Percentiles rank a stretch among this genome's conserved stretches.
These are phyloP conservation scores for Branchinecta sandiegonensis DNA, from an alignment of 2,888 invertebrate species.

Conservation along the genomic window DNA sequence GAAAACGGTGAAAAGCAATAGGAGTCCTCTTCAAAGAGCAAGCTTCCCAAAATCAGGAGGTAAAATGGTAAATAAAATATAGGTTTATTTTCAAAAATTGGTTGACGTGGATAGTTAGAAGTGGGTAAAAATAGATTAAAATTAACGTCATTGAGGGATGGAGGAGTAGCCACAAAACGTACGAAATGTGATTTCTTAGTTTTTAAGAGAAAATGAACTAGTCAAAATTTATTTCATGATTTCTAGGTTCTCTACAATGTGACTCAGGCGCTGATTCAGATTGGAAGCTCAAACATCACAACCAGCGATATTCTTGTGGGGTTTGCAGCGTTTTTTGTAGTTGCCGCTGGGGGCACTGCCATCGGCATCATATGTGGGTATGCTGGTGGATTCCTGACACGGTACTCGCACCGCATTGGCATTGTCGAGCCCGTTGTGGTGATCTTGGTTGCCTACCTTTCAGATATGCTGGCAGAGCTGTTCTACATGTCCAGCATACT, in stretches of 20 bases:
- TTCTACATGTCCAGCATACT: constrained; percentile 12
- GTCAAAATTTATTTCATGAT: background rate
- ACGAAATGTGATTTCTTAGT: too few species aligned
- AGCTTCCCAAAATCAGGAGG: too few species aligned
- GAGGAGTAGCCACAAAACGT: too few species aligned
- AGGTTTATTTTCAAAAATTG: too few species aligned
- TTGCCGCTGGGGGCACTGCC: constrained; percentile 35
- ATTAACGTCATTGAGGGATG: too few species aligned
- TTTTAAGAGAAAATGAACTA: too few species aligned
- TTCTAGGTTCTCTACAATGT: background rate
- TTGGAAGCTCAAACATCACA: background rate
- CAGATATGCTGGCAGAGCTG: constrained; percentile 3
- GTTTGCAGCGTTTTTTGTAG: constrained; percentile 37
- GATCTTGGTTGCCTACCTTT: constrained; percentile 29
- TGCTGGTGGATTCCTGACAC: constrained; percentile 36
- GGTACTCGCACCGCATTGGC: constrained; percentile 39
- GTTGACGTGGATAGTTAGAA: too few species aligned
- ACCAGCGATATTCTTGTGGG: constrained; percentile 34
- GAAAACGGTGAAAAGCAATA: too few species aligned
- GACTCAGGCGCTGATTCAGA: constrained; percentile 13
- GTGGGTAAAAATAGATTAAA: too few species aligned
- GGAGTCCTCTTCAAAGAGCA: too few species aligned
- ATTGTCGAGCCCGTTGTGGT: constrained; percentile 43
- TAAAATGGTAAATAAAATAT: too few species aligned
- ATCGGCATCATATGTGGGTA: constrained; percentile 37